These are phyloP conservation scores for Drosophila elegans DNA, from an alignment of 1,140 invertebrate species.

Conservation along the genomic window DNA sequence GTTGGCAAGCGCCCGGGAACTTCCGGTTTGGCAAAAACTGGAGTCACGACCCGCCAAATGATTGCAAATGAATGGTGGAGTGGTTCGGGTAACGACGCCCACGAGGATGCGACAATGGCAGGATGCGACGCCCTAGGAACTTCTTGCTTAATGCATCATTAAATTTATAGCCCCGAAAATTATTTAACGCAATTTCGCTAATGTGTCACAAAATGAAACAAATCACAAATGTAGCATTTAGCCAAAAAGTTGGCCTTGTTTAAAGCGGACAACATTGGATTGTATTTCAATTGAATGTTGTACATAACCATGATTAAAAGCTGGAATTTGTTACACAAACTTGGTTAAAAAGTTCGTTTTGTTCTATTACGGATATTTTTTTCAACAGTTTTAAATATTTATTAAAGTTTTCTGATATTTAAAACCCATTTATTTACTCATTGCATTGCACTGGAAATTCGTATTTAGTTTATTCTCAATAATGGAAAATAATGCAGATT, in stretches of 20 bases:
- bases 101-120: constrained; percentile 22
- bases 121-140: constrained; percentile 39
- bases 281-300: constrained; percentile 11
- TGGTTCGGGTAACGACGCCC: constrained; percentile 24
- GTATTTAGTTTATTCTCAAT: too few relatives aligned
- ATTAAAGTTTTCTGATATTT: too few relatives aligned
- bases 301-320: constrained; percentile 9
- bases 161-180: constrained; percentile 75
- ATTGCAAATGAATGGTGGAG: constrained; percentile 76
- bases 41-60: constrained; percentile 78
- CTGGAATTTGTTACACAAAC: constrained; percentile 9
- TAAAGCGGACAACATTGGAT: background rate
- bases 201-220: constrained; percentile 70
- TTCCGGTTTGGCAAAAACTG: constrained; percentile 72
- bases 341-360: constrained; percentile 5
- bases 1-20: constrained; percentile 72
- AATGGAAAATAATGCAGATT: too few relatives aligned
- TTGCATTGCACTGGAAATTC: too few relatives aligned
- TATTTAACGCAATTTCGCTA: constrained; percentile 75
- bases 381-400: too few relatives aligned
- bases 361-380: too few relatives aligned
- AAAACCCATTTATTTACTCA: too few relatives aligned
- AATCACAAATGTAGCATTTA: constrained; percentile 35
- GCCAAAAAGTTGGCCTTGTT: constrained; percentile 32
- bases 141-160: constrained; percentile 73